Percentiles rank a stretch among this genome's conserved stretches.
Conservation (phyloP, 2,888 invertebrate genomes). For the Seira musarum region DNA sequence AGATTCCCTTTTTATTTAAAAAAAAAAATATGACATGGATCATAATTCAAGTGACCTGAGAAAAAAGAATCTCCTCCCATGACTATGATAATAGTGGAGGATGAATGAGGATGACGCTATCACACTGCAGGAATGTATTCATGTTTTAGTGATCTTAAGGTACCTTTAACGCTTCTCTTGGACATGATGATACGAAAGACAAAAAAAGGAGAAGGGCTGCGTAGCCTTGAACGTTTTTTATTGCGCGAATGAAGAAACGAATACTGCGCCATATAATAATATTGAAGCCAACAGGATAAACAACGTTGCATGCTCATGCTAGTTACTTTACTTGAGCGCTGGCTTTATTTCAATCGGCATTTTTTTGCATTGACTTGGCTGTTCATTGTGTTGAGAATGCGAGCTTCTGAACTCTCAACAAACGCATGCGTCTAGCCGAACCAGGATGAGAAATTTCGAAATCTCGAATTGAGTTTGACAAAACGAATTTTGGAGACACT, state of each 20-base stretch:
- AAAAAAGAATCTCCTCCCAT: slow-evolving; percentile 19
- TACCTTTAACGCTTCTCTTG: slow-evolving; percentile 13
- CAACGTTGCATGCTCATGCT: slow-evolving; percentile 17
- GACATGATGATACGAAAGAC: not conserved
- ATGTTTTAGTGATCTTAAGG: not conserved
- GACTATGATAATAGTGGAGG: slow-evolving; percentile 9
- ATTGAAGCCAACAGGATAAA: too few species aligned
- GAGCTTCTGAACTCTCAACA: too few species aligned
- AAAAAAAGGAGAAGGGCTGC: not conserved
- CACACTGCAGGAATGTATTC: not conserved
- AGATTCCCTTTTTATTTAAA: not conserved
- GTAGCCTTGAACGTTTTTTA: slow-evolving; percentile 27
- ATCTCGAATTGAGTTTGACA: too few species aligned
- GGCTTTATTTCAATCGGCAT: too few species aligned
- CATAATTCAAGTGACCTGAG: not conserved
- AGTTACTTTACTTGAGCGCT: not conserved
- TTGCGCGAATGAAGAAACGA: too few species aligned
- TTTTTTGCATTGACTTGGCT: too few species aligned
- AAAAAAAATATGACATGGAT: not conserved
- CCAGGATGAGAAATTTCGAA: too few species aligned
- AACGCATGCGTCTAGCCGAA: too few species aligned
- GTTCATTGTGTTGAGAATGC: too few species aligned
- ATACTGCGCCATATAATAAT: too few species aligned
- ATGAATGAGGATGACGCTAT: slow-evolving; percentile 19
- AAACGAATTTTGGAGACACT: too few species aligned